Conservation (phyloP, 2,113 vertebrate genomes). For the Oncorhynchus masou region DNA sequence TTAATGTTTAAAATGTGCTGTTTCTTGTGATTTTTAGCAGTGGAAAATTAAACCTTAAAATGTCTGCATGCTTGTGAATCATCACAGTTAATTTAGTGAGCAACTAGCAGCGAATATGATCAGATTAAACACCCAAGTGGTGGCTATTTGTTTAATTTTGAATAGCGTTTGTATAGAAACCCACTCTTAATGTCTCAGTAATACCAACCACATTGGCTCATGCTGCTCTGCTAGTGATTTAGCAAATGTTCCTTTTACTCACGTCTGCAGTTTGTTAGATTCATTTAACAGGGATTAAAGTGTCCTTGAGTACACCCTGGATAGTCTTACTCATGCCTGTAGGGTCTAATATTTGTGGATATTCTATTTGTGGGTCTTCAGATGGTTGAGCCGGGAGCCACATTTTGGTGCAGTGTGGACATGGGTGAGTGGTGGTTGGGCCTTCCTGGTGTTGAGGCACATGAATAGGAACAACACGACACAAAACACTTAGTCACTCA, state of each 20-base stretch:
- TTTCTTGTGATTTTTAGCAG: too few relatives aligned
- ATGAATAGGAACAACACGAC: background rate
- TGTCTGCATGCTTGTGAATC: too few relatives aligned
- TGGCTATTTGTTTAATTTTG: background rate
- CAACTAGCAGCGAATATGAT: too few relatives aligned
- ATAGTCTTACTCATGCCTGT: too few relatives aligned
- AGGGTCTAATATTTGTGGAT: background rate
- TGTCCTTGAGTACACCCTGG: constrained; percentile 25
- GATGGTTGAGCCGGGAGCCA: too few relatives aligned
- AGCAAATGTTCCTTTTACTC: background rate
- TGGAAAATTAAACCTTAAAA: too few relatives aligned
- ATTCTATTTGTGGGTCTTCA: constrained; percentile 1
- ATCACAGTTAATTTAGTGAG: too few relatives aligned
- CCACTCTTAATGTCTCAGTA: background rate
- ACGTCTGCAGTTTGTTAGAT: constrained; percentile 2
- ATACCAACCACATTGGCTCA: constrained; percentile 12
- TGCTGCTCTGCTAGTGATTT: constrained; percentile 1
- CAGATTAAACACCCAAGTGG: constrained; percentile 1
- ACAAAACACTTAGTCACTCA: background rate
- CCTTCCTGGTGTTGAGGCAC: constrained; percentile 1
- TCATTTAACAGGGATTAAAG: background rate
- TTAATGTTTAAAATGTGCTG: too few relatives aligned
- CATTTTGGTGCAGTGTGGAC: too few relatives aligned
- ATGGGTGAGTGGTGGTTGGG: too few relatives aligned
- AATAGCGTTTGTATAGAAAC: background rate